Percentiles rank a stretch among this genome's conserved stretches.
Evolutionary conservation across 2,797 vertebrate genomes (phyloP).

Genomic region (Epinephelus coioides): DNA sequence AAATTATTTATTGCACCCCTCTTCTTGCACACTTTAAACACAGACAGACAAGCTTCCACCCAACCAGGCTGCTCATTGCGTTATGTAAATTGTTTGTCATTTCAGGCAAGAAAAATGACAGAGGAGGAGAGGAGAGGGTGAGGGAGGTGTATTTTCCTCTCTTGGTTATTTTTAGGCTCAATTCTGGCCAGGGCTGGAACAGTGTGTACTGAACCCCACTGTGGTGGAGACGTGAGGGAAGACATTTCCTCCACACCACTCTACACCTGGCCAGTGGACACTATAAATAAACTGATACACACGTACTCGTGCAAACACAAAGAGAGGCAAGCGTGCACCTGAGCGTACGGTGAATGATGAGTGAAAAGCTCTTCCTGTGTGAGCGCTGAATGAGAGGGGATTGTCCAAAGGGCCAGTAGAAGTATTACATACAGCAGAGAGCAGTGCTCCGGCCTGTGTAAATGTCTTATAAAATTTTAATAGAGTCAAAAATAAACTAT

Average conservation of each 20-base stretch:
- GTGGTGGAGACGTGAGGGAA: constrained; percentile 55
- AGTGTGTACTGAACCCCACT: constrained; percentile 63
- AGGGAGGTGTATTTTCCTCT: constrained; percentile 60
- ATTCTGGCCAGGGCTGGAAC: constrained; percentile 75
- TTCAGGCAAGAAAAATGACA: constrained; percentile 55
- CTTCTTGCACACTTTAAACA: constrained; percentile 12
- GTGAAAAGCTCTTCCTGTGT: constrained; percentile 47
- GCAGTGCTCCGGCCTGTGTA: constrained; percentile 55
- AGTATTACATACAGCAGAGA: constrained; percentile 18
- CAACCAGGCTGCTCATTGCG: constrained; percentile 9
- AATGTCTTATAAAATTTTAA: constrained; percentile 80
- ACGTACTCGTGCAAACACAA: constrained; percentile 37
- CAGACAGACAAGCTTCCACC: constrained; percentile 19
- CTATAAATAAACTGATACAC: constrained; percentile 64
- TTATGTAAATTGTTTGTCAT: constrained; percentile 58
- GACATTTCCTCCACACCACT: constrained; percentile 56
- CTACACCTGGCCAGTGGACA: constrained; percentile 63
- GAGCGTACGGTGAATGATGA: constrained; percentile 50
- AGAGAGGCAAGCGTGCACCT: constrained; percentile 28
- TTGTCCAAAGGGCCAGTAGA: not conserved
- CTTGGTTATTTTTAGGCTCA: constrained; percentile 79
- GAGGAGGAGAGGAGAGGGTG: constrained; percentile 22
- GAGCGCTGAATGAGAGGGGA: constrained; percentile 37
- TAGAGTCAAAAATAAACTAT: constrained; percentile 64
- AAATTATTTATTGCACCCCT: constrained; percentile 3